Evolutionary conservation across 2,888 invertebrate genomes (phyloP), one percentile per base, ranked within the genome.

Genomic region (Pammene fasciana): DNA sequence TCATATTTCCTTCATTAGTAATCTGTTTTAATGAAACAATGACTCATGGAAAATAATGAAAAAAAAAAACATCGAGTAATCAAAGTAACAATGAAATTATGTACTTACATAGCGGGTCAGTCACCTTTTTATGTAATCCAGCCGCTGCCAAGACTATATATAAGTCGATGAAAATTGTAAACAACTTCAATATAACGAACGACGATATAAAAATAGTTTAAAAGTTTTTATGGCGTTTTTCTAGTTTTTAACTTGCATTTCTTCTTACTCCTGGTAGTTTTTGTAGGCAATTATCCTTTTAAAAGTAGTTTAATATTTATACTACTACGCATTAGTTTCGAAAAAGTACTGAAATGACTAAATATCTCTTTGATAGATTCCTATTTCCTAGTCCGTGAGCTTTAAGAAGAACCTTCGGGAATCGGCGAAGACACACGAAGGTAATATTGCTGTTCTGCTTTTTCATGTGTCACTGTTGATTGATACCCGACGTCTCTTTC

Each of bases 121-220:
- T 55, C 62, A 71, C 71, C 74, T 71, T 64, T 62, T 70, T 55
- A 71, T 67, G 65, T 68, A 65, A 72, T 46, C 71, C 73, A 75
- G 75, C 75, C 75, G 78, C 75, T 76, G 75, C 71, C 68, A 72
- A 72, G 78, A 75, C 74, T 78, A 78, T 73, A 78, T 77, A 76
- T 79, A 77, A 75, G 56, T 70, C 55, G 67, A 68, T 72, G 65
- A 54, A 55, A 71, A 65, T 70, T 71, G 77, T 76, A 78, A 78
- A 78, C 78, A 78, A 59, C 62, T 70, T 52, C 68, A 59, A 74
- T 59, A 75, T 70, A 75, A 74, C 62, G 67, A 72, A 73, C 55
- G 14, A n/a, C 55, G 62, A 43, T 57, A 55, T 61, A 10, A 61
- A 68, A 62, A 48, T 68, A 57, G 18, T 38, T 4, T 16, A 18